Percentiles rank a stretch among this genome's conserved stretches.
Conservation (phyloP, 2,888 invertebrate genomes). For the Rotaria macrura region DNA sequence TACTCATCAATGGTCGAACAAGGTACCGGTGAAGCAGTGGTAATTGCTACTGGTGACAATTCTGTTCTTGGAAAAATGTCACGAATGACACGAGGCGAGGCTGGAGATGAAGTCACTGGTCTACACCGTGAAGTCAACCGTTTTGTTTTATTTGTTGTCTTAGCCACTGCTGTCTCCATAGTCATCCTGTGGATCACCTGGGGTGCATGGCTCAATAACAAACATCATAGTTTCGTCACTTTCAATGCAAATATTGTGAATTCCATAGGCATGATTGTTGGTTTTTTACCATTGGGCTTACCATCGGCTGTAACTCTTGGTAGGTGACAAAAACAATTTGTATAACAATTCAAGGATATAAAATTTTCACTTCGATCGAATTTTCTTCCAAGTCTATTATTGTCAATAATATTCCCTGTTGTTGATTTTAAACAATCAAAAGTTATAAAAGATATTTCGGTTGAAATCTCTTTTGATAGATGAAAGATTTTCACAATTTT, state of each 20-base stretch:
- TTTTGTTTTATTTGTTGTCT: slow-evolving; percentile 22
- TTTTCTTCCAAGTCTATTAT: no score
- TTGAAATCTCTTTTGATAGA: no score
- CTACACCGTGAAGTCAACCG: slow-evolving; percentile 25
- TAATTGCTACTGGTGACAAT: slow-evolving; percentile 21
- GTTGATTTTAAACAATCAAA: no score
- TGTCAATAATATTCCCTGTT: no score
- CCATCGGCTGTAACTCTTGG: slow-evolving; percentile 22
- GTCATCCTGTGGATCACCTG: neutral
- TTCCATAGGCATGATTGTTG: slow-evolving; percentile 22
- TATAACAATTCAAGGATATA: no score
- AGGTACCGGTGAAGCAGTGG: slow-evolving; percentile 26
- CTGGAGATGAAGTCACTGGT: neutral
- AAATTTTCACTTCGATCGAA: no score
- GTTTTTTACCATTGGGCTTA: slow-evolving; percentile 22
- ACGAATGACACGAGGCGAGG: neutral
- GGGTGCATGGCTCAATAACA: slow-evolving; percentile 21
- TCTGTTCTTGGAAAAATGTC: slow-evolving; percentile 6
- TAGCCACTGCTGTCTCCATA: neutral
- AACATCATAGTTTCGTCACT: slow-evolving; percentile 14
- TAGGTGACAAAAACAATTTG: no score
- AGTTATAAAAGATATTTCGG: no score
- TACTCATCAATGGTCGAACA: slow-evolving; percentile 18
- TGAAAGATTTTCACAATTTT: no score
- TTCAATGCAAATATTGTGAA: neutral